A percentile compares a stretch with the other conserved stretches of the same genome.
These are phyloP conservation scores for Tenodera sinensis DNA, from an alignment of 2,888 invertebrate genomes.

Conservation along the genomic window DNA sequence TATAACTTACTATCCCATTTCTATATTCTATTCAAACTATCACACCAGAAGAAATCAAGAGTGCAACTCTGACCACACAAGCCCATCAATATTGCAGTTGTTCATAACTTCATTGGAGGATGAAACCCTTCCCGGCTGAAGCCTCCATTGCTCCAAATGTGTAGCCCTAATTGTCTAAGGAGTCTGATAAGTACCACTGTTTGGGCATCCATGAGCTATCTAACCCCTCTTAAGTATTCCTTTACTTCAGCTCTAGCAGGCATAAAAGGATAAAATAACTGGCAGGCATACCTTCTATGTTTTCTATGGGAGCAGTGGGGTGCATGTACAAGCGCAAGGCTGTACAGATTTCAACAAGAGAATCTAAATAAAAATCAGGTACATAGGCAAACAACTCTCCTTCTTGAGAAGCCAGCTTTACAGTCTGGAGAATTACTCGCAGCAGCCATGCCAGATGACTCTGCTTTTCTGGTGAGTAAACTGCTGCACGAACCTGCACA, in stretches of 20 bases:
- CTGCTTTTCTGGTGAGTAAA: conserved; percentile 63
- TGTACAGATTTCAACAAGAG: conserved; percentile 60
- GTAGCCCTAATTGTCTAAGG: neutral
- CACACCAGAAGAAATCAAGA: too few relatives aligned
- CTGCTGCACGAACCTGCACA: conserved; percentile 49
- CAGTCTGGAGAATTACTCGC: conserved; percentile 55
- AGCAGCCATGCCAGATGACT: conserved; percentile 59
- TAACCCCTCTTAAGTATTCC: neutral
- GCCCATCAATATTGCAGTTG: too few relatives aligned
- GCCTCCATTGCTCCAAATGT: too few relatives aligned
- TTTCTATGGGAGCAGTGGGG: conserved; percentile 57
- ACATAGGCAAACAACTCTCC: conserved; percentile 66
- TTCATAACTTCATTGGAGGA: too few relatives aligned
- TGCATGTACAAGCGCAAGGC: conserved; percentile 63
- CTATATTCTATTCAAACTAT: too few relatives aligned
- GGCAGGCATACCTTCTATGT: conserved; percentile 51
- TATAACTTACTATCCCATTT: too few relatives aligned
- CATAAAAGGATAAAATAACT: neutral
- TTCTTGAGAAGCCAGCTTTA: conserved; percentile 56
- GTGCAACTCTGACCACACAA: too few relatives aligned
- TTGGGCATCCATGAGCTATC: neutral
- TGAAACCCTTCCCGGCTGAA: too few relatives aligned
- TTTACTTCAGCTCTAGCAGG: neutral
- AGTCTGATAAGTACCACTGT: neutral
- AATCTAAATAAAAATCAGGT: conserved; percentile 70